phyloP scores from a whole-genome alignment of 2,888 invertebrate genomes.

The Stenolophus ochropezus region DNA sequence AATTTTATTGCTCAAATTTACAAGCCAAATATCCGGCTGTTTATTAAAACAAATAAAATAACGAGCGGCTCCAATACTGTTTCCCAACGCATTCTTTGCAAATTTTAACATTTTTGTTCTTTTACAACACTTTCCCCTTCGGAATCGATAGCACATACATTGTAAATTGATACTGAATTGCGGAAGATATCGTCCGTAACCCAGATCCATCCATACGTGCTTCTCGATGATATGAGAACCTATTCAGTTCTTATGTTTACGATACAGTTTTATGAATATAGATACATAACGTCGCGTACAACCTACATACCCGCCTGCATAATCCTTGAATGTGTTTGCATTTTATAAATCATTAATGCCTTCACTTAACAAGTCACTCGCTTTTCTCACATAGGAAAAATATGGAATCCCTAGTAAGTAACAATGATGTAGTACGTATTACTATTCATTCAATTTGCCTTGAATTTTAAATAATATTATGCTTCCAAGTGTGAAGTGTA shows the following conservation, averaged over 20 bases:
- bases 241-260: conserved; percentile 43
- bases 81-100: conserved; percentile 19
- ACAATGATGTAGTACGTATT: too few relatives aligned
- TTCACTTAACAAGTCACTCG: not conserved
- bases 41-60: conserved; percentile 37
- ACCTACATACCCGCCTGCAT: not conserved
- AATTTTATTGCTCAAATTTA: conserved; percentile 33
- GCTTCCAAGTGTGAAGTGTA: too few relatives aligned
- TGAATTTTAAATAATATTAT: too few relatives aligned
- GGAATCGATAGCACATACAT: conserved; percentile 46
- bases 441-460: too few relatives aligned
- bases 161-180: conserved; percentile 49
- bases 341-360: conserved; percentile 10
- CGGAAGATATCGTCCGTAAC: conserved; percentile 35
- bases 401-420: too few relatives aligned
- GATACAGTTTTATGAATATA: conserved; percentile 42
- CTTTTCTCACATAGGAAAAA: not conserved
- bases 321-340: not conserved
- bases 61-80: conserved; percentile 18
- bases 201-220: conserved; percentile 19
- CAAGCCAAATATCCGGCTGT: conserved; percentile 32
- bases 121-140: conserved; percentile 30
- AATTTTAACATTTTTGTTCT: conserved; percentile 26
- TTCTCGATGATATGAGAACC: conserved; percentile 28
- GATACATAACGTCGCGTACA: conserved; percentile 20